These are phyloP conservation scores for Mallotus villosus DNA, from an alignment of 2,797 vertebrate species.

Conservation along the genomic window DNA sequence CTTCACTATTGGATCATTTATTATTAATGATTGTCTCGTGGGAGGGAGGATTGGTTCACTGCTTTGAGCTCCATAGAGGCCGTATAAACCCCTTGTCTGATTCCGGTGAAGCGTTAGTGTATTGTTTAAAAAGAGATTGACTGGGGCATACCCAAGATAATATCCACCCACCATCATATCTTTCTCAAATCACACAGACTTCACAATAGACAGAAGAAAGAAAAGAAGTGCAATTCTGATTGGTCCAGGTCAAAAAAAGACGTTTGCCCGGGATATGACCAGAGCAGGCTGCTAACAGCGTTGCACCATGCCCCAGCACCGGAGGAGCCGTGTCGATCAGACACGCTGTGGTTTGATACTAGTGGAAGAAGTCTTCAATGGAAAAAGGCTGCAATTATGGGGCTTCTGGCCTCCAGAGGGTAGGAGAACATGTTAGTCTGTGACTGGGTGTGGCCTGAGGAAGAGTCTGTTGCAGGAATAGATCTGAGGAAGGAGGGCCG, in stretches of 20 bases:
- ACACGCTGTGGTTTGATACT: constrained; percentile 23
- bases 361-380: constrained; percentile 39
- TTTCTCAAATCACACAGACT: constrained; percentile 25
- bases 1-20: constrained; percentile 60
- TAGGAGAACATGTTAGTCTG: constrained; percentile 39
- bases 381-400: background rate
- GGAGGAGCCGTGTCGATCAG: constrained; percentile 2
- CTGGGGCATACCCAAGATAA: constrained; percentile 15
- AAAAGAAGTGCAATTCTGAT: background rate
- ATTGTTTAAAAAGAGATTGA: constrained; percentile 35
- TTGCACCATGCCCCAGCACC: background rate
- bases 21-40: constrained; percentile 59
- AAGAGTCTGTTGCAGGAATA: constrained; percentile 11
- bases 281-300: background rate
- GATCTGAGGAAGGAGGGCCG: background rate
- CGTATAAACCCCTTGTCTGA: constrained; percentile 16
- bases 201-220: too few species aligned
- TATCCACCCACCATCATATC: constrained; percentile 1
- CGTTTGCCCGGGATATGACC: background rate
- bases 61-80: constrained; percentile 47
- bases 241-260: background rate
- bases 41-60: background rate
- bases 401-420: constrained; percentile 21
- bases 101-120: constrained; percentile 26
- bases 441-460: constrained; percentile 28